phyloP scores from a whole-genome alignment of 2,113 vertebrate species.

The Prolemur simus region DNA sequence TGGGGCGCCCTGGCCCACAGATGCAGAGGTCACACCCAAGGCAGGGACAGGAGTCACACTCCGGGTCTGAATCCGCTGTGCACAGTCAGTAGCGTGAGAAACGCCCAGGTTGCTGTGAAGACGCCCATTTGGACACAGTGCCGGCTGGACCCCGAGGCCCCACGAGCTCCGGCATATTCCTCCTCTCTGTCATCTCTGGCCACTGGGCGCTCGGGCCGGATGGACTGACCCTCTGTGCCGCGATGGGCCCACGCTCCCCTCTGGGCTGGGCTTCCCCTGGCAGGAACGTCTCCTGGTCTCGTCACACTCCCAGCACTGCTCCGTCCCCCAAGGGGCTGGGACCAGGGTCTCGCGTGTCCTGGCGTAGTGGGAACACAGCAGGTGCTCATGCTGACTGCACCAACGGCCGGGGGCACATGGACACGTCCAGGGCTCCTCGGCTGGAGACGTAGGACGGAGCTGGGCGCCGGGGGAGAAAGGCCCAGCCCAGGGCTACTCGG shows the following conservation, averaged over 20 bases:
- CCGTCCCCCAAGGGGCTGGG: rapidly evolving
- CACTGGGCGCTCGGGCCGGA: rapidly evolving
- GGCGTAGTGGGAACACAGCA: rapidly evolving
- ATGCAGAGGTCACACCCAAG: background rate
- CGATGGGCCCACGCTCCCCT: too few relatives aligned
- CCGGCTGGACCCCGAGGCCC: rapidly evolving
- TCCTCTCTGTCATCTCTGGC: too few relatives aligned
- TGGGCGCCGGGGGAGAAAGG: background rate
- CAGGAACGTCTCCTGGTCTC: rapidly evolving
- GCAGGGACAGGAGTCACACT: rapidly evolving
- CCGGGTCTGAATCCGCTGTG: rapidly evolving
- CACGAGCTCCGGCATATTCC: rapidly evolving
- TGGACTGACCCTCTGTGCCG: too few relatives aligned
- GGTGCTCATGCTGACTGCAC: rapidly evolving
- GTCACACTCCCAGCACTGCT: rapidly evolving
- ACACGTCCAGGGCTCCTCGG: rapidly evolving
- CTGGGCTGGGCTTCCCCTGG: background rate
- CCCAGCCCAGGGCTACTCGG: rapidly evolving
- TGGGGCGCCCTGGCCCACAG: background rate
- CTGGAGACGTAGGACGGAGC: background rate
- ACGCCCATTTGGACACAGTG: rapidly evolving
- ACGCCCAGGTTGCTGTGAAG: too few relatives aligned
- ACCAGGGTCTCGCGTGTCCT: rapidly evolving
- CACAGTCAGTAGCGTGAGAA: rapidly evolving
- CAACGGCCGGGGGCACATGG: rapidly evolving